These are phyloP conservation scores for Saccopteryx bilineata DNA, from an alignment of 2,113 vertebrate species.

Conservation along the genomic window DNA sequence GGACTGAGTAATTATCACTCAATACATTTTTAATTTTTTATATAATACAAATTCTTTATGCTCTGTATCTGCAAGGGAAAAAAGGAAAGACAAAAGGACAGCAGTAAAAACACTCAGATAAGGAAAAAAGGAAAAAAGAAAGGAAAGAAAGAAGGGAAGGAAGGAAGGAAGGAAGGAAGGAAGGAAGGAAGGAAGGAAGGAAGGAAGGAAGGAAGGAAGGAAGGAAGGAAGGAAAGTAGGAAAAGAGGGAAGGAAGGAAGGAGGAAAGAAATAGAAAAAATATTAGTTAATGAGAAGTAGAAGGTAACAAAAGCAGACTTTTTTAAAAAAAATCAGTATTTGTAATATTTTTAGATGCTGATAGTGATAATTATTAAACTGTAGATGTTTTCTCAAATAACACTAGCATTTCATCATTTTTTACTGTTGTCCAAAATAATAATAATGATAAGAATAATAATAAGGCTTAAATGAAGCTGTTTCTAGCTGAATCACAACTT, in stretches of 20 bases:
- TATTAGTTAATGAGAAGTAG: neutral
- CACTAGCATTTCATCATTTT: neutral
- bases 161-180: neutral
- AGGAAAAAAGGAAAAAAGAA: neutral
- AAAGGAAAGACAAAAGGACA: neutral
- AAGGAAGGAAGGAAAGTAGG: too few relatives aligned
- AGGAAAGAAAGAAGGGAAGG: neutral
- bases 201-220: neutral
- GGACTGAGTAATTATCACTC: neutral
- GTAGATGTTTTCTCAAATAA: neutral
- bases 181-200: neutral
- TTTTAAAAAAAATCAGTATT: neutral
- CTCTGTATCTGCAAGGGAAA: neutral
- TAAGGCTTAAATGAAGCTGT: neutral
- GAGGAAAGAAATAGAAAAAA: neutral
- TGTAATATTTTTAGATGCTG: neutral
- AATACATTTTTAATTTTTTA: neutral
- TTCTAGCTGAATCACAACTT: neutral
- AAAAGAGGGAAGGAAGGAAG: neutral
- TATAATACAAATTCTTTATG: neutral
- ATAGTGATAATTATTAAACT: neutral
- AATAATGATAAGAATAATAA: too few relatives aligned
- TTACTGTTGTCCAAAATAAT: neutral
- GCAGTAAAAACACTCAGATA: neutral
- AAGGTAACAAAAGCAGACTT: accelerated